Percentiles rank a stretch among this genome's conserved stretches.
These are phyloP conservation scores for Antheraea assamensis DNA, from an alignment of 2,888 invertebrate species.

Conservation along the genomic window DNA sequence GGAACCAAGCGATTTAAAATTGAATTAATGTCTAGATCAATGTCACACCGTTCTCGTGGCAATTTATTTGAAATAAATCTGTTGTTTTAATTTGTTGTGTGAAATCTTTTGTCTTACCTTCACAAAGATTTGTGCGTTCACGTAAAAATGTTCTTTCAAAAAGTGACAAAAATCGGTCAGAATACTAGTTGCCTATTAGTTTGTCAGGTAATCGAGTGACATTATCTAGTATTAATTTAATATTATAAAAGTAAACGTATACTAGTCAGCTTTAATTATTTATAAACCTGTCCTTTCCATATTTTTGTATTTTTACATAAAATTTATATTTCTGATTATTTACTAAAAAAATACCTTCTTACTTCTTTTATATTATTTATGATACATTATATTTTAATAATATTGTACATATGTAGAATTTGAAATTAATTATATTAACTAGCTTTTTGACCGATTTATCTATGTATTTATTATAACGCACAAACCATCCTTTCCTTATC, in stretches of 20 bases:
- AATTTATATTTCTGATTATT: conserved; percentile 36
- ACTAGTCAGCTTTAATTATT: conserved; percentile 76
- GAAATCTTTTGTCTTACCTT: conserved; percentile 73
- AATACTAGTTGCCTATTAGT: conserved; percentile 64
- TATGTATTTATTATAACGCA: conserved; percentile 71
- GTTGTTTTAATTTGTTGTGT: conserved; percentile 77
- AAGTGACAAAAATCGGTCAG: conserved; percentile 66
- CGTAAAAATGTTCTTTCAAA: conserved; percentile 35
- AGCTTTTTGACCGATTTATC: conserved; percentile 80
- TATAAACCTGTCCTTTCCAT: conserved; percentile 55
- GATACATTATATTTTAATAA: conserved; percentile 44
- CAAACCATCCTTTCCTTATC: conserved; percentile 55
- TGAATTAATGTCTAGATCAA: conserved; percentile 83
- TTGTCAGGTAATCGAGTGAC: conserved; percentile 74
- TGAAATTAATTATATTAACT: conserved; percentile 65
- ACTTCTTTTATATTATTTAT: conserved; percentile 50
- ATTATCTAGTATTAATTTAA: conserved; percentile 82
- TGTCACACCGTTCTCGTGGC: conserved; percentile 82
- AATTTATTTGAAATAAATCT: conserved; percentile 82
- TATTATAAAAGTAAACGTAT: conserved; percentile 69
- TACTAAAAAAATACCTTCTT: conserved; percentile 46
- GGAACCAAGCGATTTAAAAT: conserved; percentile 61
- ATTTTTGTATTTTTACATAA: conserved; percentile 31
- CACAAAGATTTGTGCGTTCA: conserved; percentile 70
- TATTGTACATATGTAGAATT: conserved; percentile 56